Conservation (phyloP, 2,888 invertebrate genomes). For the Amphimallon solstitiale region DNA sequence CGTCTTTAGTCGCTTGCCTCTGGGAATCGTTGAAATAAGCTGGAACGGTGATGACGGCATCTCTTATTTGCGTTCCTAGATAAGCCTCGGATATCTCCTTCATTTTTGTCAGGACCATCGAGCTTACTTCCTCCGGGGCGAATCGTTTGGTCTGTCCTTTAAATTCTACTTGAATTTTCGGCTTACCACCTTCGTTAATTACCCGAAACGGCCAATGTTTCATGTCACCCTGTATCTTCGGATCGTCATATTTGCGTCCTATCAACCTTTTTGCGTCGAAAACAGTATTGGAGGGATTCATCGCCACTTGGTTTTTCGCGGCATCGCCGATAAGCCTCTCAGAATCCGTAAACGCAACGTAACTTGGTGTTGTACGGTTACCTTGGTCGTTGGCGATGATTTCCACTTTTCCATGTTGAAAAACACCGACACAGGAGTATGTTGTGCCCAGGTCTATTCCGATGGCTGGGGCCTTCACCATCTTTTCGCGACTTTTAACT, state of each 20-base stretch:
- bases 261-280: conserved; percentile 81
- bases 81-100: conserved; percentile 79
- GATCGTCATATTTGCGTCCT: conserved; percentile 81
- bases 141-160: conserved; percentile 73
- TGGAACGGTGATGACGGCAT: conserved; percentile 83
- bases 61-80: conserved; percentile 71
- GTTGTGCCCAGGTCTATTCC: conserved; percentile 75
- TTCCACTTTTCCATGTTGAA: conserved; percentile 84
- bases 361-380: conserved; percentile 87
- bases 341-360: conserved; percentile 87
- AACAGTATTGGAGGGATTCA: conserved; percentile 79
- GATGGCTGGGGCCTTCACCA: conserved; percentile 68
- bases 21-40: conserved; percentile 78
- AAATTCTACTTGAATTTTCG: conserved; percentile 75
- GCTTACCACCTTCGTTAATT: conserved; percentile 72
- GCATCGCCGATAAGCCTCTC: conserved; percentile 88
- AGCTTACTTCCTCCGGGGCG: conserved; percentile 76
- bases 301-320: conserved; percentile 84
- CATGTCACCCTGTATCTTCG: conserved; percentile 80
- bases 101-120: conserved; percentile 73
- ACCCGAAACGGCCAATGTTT: conserved; percentile 88
- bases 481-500: conserved; percentile 53
- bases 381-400: conserved; percentile 91
- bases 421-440: conserved; percentile 81
- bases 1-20: conserved; percentile 83